Evolutionary conservation across 2,888 invertebrate genomes (phyloP), one percentile per base, ranked within the genome.

Genomic region (Acrobeloides nanus): DNA sequence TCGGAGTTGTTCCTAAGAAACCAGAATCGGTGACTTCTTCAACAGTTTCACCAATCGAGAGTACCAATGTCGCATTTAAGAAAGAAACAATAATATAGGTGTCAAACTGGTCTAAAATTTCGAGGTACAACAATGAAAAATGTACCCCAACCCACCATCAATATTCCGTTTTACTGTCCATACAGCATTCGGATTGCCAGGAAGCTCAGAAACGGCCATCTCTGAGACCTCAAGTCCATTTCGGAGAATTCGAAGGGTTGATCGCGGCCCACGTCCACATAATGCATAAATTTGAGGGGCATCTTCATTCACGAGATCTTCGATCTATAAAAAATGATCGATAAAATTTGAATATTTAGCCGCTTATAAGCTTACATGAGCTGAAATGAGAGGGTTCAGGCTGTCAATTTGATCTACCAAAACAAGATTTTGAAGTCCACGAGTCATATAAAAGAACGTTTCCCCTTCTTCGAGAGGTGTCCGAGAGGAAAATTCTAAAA

Each of bases 11-110:
- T 51, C 95, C 95, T 69, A 97, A 80, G 76, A 99, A 97, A 35
- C 97, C 97, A 55, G 95, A 95, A 77, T 99, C 97, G 0, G 95
- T 92, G 21, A 97, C 97, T 84, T 99, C 97, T 78, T 99, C 97
- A n/a, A 99, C 97, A 12, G 95, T 97, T 78, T 97, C 97, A 63
- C 97, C 97, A 75, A 99, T 97, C 67, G 92, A 92, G 71, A 99
- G 82, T 59, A 97, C 97, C 73, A 99, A 82, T 15, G 97, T 99
- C 64, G 97, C 97, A 75, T 86, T 87, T 57, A 92, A 87, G 84
- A 97, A 97, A 41, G 97, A 97, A 69, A 97, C 97, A 76, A 97
- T 90, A 81, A 97, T 99, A 81, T 95, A 97, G 44, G 95, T 89
- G 82, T 97, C 97, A 81, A 81, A 93, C 76, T 88, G 87, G 81